phyloP scores from a whole-genome alignment of 1,140 invertebrate genomes.

The Grapholita molesta region DNA sequence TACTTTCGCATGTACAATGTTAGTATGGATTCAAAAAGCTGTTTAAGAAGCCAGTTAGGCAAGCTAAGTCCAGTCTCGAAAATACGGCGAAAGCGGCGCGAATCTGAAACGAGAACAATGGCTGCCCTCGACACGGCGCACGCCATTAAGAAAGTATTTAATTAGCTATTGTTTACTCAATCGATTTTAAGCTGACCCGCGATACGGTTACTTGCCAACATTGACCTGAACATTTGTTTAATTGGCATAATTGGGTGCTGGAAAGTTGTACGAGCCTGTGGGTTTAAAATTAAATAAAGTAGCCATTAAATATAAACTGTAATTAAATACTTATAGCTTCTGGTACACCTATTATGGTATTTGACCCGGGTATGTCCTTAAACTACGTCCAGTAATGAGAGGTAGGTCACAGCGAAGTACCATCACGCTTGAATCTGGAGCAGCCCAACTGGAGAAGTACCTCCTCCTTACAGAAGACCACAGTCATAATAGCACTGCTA shows the following conservation, averaged over 20 bases:
- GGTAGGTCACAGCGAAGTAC: too few species aligned
- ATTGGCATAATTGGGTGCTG: not conserved
- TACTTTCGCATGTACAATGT: not conserved
- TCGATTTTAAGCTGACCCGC: not conserved
- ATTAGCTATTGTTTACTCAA: not conserved
- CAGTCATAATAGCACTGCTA: too few species aligned
- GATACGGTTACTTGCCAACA: not conserved
- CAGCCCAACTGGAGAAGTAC: too few species aligned
- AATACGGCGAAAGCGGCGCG: not conserved
- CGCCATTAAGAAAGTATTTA: conserved; percentile 12
- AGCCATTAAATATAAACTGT: too few species aligned
- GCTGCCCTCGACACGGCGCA: not conserved
- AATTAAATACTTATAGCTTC: too few species aligned
- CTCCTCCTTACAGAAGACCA: too few species aligned
- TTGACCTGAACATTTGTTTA: not conserved
- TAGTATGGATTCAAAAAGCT: not conserved
- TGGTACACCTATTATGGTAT: not conserved
- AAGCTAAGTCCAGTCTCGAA: not conserved
- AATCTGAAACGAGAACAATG: conserved; percentile 9
- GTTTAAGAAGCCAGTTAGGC: not conserved
- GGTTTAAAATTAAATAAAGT: not conserved
- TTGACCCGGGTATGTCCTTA: too few species aligned
- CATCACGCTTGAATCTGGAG: too few species aligned
- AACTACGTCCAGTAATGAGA: too few species aligned
- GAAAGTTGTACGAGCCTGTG: not conserved